phyloP scores from a whole-genome alignment of 1,140 invertebrate genomes.

The Drosophila burlai region DNA sequence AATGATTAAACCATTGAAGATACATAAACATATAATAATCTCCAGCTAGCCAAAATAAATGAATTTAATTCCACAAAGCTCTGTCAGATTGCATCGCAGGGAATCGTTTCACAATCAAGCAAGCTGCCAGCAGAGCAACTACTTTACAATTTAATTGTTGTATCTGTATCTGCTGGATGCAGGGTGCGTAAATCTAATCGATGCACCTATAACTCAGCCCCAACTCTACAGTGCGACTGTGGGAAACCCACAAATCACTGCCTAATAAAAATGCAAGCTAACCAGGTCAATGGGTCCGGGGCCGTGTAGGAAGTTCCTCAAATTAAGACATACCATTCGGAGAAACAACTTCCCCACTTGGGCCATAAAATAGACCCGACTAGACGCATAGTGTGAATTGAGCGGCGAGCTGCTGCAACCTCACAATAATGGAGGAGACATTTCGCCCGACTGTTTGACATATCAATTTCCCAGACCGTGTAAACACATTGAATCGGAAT shows the following conservation, averaged over 20 bases:
- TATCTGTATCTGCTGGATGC: constrained; percentile 10
- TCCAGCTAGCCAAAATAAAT: not conserved
- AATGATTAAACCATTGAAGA: not conserved
- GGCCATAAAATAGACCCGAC: constrained; percentile 20
- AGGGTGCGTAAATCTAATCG: constrained; percentile 9
- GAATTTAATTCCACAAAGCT: not conserved
- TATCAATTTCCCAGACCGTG: constrained; percentile 72
- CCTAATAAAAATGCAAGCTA: constrained; percentile 35
- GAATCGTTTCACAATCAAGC: not conserved
- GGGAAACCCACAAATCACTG: constrained; percentile 38
- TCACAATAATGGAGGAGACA: constrained; percentile 26
- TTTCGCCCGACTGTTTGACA: constrained; percentile 60
- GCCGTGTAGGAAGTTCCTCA: constrained; percentile 34
- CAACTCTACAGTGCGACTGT: not conserved
- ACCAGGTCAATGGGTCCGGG: constrained; percentile 38
- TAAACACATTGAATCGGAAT: constrained; percentile 67
- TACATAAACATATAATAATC: not conserved
- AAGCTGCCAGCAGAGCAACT: not conserved
- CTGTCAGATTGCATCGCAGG: not conserved
- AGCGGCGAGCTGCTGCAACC: constrained; percentile 22
- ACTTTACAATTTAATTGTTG: constrained; percentile 6
- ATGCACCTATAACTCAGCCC: constrained; percentile 28
- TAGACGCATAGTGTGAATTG: constrained; percentile 30
- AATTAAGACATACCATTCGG: constrained; percentile 39
- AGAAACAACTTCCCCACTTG: constrained; percentile 40